Percentiles rank a stretch among this genome's conserved stretches.
These are phyloP conservation scores for Mormyrus lacerda DNA, from an alignment of 2,113 vertebrate genomes.

Conservation along the genomic window DNA sequence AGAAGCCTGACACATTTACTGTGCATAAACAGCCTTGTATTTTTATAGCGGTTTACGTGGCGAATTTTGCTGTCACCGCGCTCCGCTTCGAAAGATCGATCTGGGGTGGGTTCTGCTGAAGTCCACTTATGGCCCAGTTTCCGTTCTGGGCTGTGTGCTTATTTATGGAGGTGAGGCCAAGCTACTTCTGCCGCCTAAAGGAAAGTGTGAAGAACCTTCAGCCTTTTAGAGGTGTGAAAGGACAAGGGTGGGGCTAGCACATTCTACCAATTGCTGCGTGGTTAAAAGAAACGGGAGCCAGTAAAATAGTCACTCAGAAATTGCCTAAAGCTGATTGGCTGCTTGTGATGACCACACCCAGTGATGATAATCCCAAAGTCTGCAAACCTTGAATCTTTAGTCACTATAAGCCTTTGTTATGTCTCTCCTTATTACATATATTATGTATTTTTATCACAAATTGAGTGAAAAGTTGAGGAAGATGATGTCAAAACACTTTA, in stretches of 20 bases:
- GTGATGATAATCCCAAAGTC: neutral
- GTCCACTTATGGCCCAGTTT: neutral
- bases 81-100: neutral
- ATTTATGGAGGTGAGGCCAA: neutral
- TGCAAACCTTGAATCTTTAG: neutral
- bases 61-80: neutral
- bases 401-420: neutral
- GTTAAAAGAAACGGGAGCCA: neutral
- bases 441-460: neutral
- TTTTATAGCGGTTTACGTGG: constrained; percentile 3
- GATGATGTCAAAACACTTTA: constrained; percentile 2
- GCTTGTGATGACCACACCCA: neutral
- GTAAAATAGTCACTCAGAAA: neutral
- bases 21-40: constrained; percentile 2
- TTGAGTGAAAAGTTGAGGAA: neutral
- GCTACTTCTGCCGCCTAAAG: neutral
- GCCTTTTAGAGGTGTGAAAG: neutral
- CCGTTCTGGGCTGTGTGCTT: neutral
- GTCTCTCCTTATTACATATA: neutral
- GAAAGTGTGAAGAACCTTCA: neutral
- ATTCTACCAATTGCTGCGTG: neutral
- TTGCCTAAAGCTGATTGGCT: neutral
- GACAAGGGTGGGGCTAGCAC: neutral
- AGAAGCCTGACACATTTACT: neutral
- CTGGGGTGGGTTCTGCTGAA: neutral